Base-by-base conservation (phyloP, 37 sponge, comb jelly and placozoan species). In the Beroe forskalii region DNA sequence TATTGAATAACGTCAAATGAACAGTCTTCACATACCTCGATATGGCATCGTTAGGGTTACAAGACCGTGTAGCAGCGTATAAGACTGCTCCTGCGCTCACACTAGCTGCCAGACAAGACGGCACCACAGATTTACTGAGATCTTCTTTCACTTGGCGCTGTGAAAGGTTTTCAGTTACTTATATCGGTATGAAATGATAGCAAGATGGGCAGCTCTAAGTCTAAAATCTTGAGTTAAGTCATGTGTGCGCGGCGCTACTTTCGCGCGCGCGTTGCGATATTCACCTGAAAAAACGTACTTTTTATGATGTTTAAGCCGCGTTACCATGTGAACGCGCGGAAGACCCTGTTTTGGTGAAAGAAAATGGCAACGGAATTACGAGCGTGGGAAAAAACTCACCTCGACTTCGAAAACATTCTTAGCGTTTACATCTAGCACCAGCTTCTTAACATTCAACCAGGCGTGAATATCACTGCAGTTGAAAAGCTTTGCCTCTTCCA, bases 291-390 rank as follows among this genome's bases (percentile, higher is more conserved):
- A 31, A 35, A 69, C 32, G 27, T 36, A 20, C 38, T 69, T 33
- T 69, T 35, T 17, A 69, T 69, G 32, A 36, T 9, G 32, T 36
- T 63, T 32, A 32, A 36, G 35, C 38, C 1, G 72, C 4, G 72
- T 69, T 69, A 9, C 72, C 19, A 69, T 69, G 72, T 2, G 37
- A 69, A 69, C 72, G 72, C 72, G 72, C 72, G 38, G 72, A 32
- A 69, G 72, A 69, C 72, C 36, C 32, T n/a, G n/a, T n/a, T n/a
- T n/a, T n/a, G n/a, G n/a, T n/a, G n/a, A n/a, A n/a, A n/a, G n/a
- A n/a, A n/a, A n/a, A n/a, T n/a, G n/a, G n/a, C n/a, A n/a, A n/a
- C n/a, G n/a, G n/a, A n/a, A n/a, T n/a, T n/a, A n/a, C n/a, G n/a
- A n/a, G n/a, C n/a, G n/a, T n/a, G n/a, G n/a, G n/a, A n/a, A n/a